phyloP scores from a whole-genome alignment of 2,888 invertebrate genomes.

The Spisula solida region DNA sequence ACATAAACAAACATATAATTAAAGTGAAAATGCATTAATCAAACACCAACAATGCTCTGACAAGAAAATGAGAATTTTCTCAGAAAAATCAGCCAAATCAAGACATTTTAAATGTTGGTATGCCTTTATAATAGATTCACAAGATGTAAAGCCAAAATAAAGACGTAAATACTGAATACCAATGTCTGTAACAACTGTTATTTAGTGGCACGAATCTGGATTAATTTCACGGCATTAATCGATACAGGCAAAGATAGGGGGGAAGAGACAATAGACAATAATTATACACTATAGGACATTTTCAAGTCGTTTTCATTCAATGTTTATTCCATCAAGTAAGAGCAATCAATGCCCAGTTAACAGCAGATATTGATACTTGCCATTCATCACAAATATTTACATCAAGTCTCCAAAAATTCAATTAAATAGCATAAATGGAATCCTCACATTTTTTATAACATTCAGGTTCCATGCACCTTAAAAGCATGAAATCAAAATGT shows the following conservation, averaged over 20 bases:
- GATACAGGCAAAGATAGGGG: constrained; percentile 1
- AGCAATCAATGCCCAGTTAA: constrained; percentile 1
- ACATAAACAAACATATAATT: not conserved
- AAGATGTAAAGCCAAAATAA: not conserved
- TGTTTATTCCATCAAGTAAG: not conserved
- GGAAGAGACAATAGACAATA: constrained; percentile 9
- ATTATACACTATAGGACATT: constrained; percentile 16
- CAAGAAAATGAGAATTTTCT: constrained; percentile 15
- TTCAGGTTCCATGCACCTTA: too few species aligned
- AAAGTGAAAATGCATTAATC: constrained; percentile 8
- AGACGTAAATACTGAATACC: not conserved
- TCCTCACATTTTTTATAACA: too few species aligned
- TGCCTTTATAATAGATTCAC: not conserved
- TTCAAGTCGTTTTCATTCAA: constrained; percentile 11
- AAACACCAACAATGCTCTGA: not conserved
- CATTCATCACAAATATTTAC: not conserved
- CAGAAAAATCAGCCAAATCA: not conserved
- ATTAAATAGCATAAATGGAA: not conserved
- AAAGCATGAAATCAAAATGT: not conserved
- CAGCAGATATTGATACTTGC: not conserved
- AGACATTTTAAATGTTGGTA: constrained; percentile 2
- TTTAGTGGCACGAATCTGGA: constrained; percentile 3
- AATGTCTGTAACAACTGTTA: not conserved
- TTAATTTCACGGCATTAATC: not conserved
- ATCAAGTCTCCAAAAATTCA: not conserved